These are phyloP conservation scores for Peromyscus eremicus DNA, from an alignment of 2,797 vertebrate species.

Conservation along the genomic window DNA sequence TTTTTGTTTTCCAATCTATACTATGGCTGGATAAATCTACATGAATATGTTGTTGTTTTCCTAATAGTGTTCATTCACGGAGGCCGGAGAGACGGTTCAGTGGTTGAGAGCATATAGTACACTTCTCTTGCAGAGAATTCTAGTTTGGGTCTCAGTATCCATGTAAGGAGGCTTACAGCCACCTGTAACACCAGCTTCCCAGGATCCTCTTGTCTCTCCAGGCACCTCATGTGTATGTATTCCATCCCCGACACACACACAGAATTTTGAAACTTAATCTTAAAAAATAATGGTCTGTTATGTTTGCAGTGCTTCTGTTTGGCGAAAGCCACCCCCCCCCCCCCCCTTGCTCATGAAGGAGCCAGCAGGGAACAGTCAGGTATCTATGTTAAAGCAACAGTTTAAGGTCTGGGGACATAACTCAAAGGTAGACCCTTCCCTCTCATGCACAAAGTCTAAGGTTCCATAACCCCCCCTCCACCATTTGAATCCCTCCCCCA, in stretches of 20 bases:
- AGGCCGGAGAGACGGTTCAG: too few relatives aligned
- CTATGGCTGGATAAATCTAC: neutral
- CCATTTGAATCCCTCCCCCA: neutral
- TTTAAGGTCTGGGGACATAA: neutral
- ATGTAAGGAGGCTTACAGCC: neutral
- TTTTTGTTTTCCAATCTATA: neutral
- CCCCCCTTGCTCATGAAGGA: neutral
- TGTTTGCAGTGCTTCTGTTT: neutral
- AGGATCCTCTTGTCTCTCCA: neutral
- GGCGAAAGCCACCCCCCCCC: neutral
- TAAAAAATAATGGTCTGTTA: neutral
- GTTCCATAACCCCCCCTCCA: neutral
- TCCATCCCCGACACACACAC: neutral
- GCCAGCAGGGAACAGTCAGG: neutral
- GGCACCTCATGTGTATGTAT: neutral
- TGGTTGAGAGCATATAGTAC: neutral
- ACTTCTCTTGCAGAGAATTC: neutral
- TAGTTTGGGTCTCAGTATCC: neutral
- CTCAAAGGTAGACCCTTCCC: neutral
- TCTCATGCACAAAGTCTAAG: neutral
- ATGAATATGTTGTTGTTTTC: neutral
- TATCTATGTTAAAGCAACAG: conserved; percentile 57
- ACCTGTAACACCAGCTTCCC: neutral
- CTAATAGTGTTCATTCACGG: neutral
- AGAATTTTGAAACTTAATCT: neutral